Conservation (phyloP, 2,113 vertebrate species). For the Peromyscus californicus region DNA sequence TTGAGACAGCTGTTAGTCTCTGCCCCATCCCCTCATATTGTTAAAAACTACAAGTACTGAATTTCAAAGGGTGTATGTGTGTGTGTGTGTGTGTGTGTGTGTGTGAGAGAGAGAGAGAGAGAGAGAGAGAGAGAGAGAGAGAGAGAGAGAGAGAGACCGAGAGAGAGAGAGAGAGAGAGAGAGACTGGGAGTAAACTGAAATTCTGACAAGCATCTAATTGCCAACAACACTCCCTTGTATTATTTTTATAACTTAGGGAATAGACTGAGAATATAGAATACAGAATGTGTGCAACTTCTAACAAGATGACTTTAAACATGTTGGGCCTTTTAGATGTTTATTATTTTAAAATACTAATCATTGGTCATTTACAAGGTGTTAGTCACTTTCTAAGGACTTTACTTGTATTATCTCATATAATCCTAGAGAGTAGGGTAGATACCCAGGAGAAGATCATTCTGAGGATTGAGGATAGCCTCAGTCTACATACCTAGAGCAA, state of each 20-base stretch:
- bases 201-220: constrained; percentile 10
- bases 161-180: background rate
- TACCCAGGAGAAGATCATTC: background rate
- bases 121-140: background rate
- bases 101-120: background rate
- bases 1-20: background rate
- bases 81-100: background rate
- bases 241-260: background rate
- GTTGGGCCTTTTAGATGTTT: background rate
- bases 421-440: background rate
- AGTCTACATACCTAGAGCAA: background rate
- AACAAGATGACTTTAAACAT: background rate
- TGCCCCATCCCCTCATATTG: background rate
- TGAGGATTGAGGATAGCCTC: background rate
- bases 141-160: background rate
- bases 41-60: background rate
- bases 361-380: background rate
- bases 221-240: background rate
- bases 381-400: background rate
- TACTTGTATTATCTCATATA: background rate
- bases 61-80: background rate
- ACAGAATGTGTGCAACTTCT: background rate
- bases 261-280: background rate
- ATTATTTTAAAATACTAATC: constrained; percentile 10
- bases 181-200: background rate